Conservation (phyloP, 1,140 invertebrate genomes). For the Pemphigus obesinymphae region DNA sequence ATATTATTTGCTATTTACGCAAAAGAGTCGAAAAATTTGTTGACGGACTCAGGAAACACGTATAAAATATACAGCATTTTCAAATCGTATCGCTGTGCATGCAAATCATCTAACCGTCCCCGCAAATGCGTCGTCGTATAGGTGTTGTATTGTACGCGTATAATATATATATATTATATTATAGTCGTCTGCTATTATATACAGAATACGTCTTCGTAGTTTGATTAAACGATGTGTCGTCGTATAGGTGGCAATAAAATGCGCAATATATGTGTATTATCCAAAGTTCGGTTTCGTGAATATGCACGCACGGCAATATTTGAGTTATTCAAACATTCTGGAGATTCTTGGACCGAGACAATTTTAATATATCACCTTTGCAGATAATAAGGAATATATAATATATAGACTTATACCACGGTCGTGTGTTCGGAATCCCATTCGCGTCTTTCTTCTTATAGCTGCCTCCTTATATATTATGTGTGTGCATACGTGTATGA, state of each 20-base stretch:
- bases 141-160: neutral
- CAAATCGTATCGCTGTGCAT: neutral
- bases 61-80: conserved; percentile 7
- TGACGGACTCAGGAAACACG: neutral
- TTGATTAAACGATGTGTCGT: conserved; percentile 31
- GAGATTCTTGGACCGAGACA: conserved; percentile 31
- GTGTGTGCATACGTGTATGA: neutral
- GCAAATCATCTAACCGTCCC: neutral
- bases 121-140: no score
- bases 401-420: neutral
- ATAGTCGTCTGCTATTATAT: no score
- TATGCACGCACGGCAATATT: neutral
- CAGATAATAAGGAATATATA: conserved; percentile 16
- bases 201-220: neutral
- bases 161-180: no score
- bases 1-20: no score
- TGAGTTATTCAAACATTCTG: conserved; percentile 38
- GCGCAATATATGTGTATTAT: conserved; percentile 35
- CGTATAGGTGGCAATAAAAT: conserved; percentile 36
- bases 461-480: neutral
- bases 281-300: conserved; percentile 27
- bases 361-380: conserved; percentile 41
- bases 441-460: neutral
- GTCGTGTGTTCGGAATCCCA: neutral
- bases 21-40: no score